Conservation (phyloP, 2,888 invertebrate species). For the Lepidocyrtinus sp. region DNA sequence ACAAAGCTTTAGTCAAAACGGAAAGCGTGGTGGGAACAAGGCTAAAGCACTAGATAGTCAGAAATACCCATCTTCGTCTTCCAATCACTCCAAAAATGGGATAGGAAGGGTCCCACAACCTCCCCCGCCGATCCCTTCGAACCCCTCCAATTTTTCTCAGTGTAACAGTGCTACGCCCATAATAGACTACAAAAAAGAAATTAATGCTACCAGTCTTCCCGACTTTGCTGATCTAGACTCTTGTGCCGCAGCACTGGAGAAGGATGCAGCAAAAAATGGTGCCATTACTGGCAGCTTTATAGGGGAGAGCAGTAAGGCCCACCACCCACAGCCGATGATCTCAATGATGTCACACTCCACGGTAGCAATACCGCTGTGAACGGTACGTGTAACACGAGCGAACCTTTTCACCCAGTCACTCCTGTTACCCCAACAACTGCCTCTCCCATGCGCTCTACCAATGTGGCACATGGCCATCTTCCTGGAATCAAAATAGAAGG, state of each 20-base stretch:
- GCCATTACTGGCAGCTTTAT: constrained; percentile 82
- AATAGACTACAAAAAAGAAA: constrained; percentile 58
- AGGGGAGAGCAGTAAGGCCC: constrained; percentile 82
- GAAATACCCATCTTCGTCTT: constrained; percentile 50
- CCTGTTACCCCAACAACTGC: constrained; percentile 60
- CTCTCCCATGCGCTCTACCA: constrained; percentile 49
- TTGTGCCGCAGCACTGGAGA: constrained; percentile 88
- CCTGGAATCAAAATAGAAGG: constrained; percentile 54
- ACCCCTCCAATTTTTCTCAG: constrained; percentile 44
- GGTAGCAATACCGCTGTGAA: constrained; percentile 61
- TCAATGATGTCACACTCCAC: constrained; percentile 56
- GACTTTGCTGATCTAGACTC: constrained; percentile 90
- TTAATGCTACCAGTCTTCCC: constrained; percentile 30
- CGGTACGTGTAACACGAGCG: constrained; percentile 43
- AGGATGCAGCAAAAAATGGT: constrained; percentile 82
- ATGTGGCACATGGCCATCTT: constrained; percentile 47
- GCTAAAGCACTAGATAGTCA: constrained; percentile 55
- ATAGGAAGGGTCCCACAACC: constrained; percentile 51
- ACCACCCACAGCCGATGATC: constrained; percentile 52
- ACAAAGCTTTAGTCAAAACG: constrained; percentile 60
- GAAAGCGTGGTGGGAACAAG: constrained; percentile 57
- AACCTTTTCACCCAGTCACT: constrained; percentile 53
- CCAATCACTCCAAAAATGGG: constrained; percentile 57
- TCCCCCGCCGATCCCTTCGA: constrained; percentile 53
- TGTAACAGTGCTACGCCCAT: constrained; percentile 31